These are phyloP conservation scores for Danaus plexippus DNA, from an alignment of 1,140 invertebrate genomes.

Conservation along the genomic window DNA sequence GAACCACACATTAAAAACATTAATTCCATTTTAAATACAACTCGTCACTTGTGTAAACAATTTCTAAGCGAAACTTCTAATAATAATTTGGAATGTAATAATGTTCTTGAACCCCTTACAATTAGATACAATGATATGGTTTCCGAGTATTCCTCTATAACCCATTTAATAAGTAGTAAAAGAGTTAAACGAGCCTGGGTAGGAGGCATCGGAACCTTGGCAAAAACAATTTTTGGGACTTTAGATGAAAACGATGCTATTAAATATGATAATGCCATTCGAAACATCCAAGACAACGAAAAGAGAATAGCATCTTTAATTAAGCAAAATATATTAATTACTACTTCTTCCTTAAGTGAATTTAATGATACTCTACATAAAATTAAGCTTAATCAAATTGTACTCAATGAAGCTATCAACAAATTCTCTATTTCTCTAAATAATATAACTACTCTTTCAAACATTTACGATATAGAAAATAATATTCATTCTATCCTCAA, in stretches of 20 bases:
- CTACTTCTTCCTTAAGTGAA: constrained; percentile 8
- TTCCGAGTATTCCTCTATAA: constrained; percentile 19
- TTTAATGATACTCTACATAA: constrained; percentile 25
- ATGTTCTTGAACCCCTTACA: constrained; percentile 14
- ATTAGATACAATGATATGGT: constrained; percentile 20
- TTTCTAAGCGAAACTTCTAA: constrained; percentile 8
- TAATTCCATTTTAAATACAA: constrained; percentile 12
- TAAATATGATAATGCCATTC: constrained; percentile 22
- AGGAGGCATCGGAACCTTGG: constrained; percentile 19
- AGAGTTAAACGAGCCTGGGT: constrained; percentile 20
- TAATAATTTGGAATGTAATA: constrained; percentile 15
- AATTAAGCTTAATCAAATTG: constrained; percentile 23
- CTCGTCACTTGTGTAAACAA: constrained; percentile 16
- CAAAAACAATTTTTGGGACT: constrained; percentile 24
- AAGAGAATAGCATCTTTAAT: constrained; percentile 12
- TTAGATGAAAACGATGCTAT: constrained; percentile 24
- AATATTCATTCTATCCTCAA: constrained; percentile 22
- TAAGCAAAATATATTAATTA: constrained; percentile 24
- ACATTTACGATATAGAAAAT: constrained; percentile 14
- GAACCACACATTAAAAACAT: constrained; percentile 19
- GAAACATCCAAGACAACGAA: constrained; percentile 12
- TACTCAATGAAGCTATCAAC: constrained; percentile 23
- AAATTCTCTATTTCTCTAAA: constrained; percentile 18
- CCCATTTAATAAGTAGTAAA: constrained; percentile 13
- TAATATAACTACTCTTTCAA: constrained; percentile 16